Evolutionary conservation across 2,888 invertebrate species (phyloP).

Genomic region (Philopedon plagiatum): DNA sequence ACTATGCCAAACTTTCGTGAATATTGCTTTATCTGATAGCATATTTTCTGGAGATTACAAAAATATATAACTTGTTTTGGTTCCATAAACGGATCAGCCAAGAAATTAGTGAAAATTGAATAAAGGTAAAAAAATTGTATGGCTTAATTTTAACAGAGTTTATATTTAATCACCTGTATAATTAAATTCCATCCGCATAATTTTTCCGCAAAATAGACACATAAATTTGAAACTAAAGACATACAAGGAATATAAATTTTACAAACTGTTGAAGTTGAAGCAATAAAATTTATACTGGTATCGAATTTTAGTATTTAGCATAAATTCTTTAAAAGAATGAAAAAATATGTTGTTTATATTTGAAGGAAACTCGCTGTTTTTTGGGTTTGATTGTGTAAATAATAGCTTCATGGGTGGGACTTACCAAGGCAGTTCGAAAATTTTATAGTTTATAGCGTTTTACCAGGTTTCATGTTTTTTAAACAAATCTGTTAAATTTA

Average conservation of each 20-base stretch:
- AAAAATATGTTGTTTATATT: constrained; percentile 18
- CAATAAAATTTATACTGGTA: constrained; percentile 42
- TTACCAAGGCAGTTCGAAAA: no score
- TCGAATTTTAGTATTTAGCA: constrained; percentile 41
- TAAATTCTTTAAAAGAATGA: constrained; percentile 25
- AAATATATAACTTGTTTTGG: no score
- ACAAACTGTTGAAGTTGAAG: constrained; percentile 17
- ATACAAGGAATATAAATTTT: constrained; percentile 17
- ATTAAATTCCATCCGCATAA: neutral
- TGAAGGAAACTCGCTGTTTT: constrained; percentile 30
- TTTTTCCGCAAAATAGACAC: constrained; percentile 21
- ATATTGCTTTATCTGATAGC: no score
- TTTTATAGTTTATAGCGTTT: no score
- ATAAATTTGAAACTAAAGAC: constrained; percentile 35
- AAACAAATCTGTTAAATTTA: no score
- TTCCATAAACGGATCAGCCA: no score
- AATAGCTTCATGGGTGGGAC: constrained; percentile 34
- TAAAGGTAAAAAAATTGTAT: no score
- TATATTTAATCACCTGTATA: neutral
- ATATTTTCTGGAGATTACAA: no score
- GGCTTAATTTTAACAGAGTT: no score
- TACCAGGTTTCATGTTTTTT: no score
- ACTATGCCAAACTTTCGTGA: no score
- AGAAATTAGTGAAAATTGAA: no score
- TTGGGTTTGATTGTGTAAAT: constrained; percentile 38